phyloP scores from a whole-genome alignment of 1,140 invertebrate genomes.

The Drosophila aff. region DNA sequence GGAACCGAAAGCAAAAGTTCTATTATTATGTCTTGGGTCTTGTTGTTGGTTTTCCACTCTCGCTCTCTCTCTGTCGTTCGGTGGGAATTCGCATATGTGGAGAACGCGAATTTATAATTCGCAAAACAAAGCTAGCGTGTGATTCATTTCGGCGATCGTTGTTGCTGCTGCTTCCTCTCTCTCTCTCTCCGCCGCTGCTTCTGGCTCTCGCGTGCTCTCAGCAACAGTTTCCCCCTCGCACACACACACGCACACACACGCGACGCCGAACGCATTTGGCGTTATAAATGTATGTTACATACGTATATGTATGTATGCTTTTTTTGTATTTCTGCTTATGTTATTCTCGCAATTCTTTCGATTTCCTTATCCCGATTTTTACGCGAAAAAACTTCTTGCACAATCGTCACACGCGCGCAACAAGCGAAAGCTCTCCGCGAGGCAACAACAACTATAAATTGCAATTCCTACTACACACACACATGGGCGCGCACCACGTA shows the following conservation, averaged over 20 bases:
- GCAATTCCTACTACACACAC: constrained; percentile 74
- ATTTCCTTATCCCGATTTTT: constrained; percentile 45
- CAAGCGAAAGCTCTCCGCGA: constrained; percentile 75
- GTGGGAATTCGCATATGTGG: constrained; percentile 50
- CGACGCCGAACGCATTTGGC: constrained; percentile 63
- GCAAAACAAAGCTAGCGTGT: constrained; percentile 72
- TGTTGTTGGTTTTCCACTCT: constrained; percentile 50
- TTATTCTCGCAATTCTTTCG: constrained; percentile 52
- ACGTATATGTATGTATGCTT: constrained; percentile 12
- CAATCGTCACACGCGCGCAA: constrained; percentile 73
- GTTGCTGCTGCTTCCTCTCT: constrained; percentile 35
- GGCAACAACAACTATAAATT: constrained; percentile 71
- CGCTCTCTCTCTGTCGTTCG: constrained; percentile 52
- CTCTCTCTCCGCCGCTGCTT: constrained; percentile 15
- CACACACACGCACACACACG: constrained; percentile 42
- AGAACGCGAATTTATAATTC: constrained; percentile 59
- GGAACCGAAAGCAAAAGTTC: constrained; percentile 82
- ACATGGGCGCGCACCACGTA: constrained; percentile 23
- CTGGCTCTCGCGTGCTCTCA: constrained; percentile 32
- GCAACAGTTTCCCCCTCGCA: constrained; percentile 27
- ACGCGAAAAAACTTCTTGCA: constrained; percentile 64
- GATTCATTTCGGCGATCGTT: constrained; percentile 68
- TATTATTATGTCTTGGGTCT: constrained; percentile 66
- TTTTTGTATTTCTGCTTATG: constrained; percentile 33
- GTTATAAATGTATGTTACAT: constrained; percentile 24